phyloP scores from a whole-genome alignment of 2,113 vertebrate species.

The Anser brachyrhynchus region DNA sequence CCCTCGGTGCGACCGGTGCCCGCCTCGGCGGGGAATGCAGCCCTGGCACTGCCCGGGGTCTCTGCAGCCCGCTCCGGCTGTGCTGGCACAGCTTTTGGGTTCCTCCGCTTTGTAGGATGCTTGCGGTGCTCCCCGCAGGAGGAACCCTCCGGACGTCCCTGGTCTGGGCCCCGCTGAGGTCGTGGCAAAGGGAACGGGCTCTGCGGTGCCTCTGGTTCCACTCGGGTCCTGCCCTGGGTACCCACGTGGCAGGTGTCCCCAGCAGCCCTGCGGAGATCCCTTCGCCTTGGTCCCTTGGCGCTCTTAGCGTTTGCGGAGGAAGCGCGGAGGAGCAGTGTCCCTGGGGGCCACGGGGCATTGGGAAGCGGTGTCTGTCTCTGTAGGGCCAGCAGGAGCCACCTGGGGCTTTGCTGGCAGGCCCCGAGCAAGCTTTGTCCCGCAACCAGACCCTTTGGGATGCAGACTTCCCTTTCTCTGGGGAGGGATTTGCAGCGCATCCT shows the following conservation, averaged over 20 bases:
- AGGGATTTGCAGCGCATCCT: not conserved
- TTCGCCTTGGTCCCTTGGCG: not conserved
- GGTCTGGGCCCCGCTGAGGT: not conserved
- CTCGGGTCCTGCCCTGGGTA: not conserved
- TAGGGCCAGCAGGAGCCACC: rapidly evolving
- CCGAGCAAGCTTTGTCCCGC: not conserved
- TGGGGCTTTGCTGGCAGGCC: not conserved
- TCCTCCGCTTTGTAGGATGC: not conserved
- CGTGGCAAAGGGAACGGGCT: not conserved
- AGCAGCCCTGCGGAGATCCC: not conserved
- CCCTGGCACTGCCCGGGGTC: not conserved
- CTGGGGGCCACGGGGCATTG: rapidly evolving
- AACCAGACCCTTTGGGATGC: not conserved
- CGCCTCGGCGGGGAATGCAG: not conserved
- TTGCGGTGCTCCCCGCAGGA: rapidly evolving
- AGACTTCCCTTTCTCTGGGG: not conserved
- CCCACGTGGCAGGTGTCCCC: not conserved
- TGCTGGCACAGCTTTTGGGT: not conserved
- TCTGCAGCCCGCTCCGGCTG: not conserved
- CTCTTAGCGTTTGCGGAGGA: not conserved
- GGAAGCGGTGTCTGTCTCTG: rapidly evolving
- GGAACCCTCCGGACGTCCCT: not conserved
- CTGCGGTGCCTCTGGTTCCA: rapidly evolving
- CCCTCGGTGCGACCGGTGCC: not conserved
- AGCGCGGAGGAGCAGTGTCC: not conserved